Base-by-base conservation (phyloP, 2,797 vertebrate genomes). In the Alca torda region DNA sequence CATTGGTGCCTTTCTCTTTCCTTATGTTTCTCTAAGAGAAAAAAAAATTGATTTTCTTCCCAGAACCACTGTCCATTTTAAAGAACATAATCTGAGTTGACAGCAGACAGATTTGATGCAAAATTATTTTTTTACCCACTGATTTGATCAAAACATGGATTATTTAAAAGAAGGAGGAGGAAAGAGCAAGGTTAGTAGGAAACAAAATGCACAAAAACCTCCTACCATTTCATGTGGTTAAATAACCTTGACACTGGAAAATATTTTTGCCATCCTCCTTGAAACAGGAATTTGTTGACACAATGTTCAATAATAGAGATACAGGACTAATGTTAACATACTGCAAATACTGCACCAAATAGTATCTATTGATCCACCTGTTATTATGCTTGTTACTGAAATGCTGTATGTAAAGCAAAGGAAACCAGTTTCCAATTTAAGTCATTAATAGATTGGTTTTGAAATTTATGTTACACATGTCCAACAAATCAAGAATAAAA, bases 401-500 rank as follows among this genome's bases (percentile, higher is more conserved):
- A 95, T 46, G 73, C 84, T 87, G 14, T 53, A 79, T 86, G 94
- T 90, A 93, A 87, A 96, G 91, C 54, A 95, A 96, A 96, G 91
- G 95, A 97, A 93, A 96, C 96, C 90, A 94, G 93, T 96, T 97
- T 97, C 95, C 95, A 96, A 93, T 96, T 97, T 97, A 95, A 97
- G 95, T 97, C 97, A 97, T 98, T 98, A 98, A 98, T 97, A 98
- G 98, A 98, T 98, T 96, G 95, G 96, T 95, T 80, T 90, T 89
- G 93, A 97, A 98, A 98, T 98, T 98, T 98, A 98, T 98, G 98
- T 96, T 97, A 96, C 70, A 91, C 75, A 9, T 89, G 93, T 96
- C 97, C 95, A 98, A 98, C 97, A 98, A 98, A 98, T 98, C 98
- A 98, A 87, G 92, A 97, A 97, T 98, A 98, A 98, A 98, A 98